phyloP scores from a whole-genome alignment of 2,888 invertebrate genomes.

The Eristalis tenax region DNA sequence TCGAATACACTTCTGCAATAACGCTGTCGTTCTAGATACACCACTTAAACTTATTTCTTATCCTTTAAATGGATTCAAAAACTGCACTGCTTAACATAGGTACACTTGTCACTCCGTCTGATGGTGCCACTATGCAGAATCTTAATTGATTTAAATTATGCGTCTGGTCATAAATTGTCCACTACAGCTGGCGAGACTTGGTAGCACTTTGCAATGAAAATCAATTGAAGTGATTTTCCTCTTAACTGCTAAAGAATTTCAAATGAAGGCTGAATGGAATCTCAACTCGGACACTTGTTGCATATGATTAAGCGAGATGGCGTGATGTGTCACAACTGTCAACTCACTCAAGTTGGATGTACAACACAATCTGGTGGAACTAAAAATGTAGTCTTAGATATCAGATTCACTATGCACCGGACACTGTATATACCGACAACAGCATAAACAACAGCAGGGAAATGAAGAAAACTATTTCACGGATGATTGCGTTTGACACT shows the following conservation, averaged over 20 bases:
- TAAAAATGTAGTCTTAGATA: neutral
- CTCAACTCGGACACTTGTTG: neutral
- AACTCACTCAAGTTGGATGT: neutral
- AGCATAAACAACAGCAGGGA: neutral
- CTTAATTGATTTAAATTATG: conserved; percentile 47
- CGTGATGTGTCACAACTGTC: neutral
- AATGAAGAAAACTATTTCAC: conserved; percentile 48
- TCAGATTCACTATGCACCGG: neutral
- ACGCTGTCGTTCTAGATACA: conserved; percentile 5
- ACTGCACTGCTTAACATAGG: neutral
- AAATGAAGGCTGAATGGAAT: conserved; percentile 7
- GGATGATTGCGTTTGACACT: conserved; percentile 54
- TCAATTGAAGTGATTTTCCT: conserved; percentile 39
- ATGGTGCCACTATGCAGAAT: neutral
- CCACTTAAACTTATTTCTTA: neutral
- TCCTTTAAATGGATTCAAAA: neutral
- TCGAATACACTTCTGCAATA: conserved; percentile 38
- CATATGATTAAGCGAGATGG: neutral
- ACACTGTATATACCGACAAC: neutral
- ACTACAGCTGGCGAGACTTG: neutral
- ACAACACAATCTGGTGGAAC: neutral
- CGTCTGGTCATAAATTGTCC: conserved; percentile 15
- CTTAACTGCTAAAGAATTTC: conserved; percentile 8
- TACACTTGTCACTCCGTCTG: conserved; percentile 4
- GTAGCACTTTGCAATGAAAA: conserved; percentile 22